Evolutionary conservation across 2,113 vertebrate genomes (phyloP).

Genomic region (Ictalurus punctatus): DNA sequence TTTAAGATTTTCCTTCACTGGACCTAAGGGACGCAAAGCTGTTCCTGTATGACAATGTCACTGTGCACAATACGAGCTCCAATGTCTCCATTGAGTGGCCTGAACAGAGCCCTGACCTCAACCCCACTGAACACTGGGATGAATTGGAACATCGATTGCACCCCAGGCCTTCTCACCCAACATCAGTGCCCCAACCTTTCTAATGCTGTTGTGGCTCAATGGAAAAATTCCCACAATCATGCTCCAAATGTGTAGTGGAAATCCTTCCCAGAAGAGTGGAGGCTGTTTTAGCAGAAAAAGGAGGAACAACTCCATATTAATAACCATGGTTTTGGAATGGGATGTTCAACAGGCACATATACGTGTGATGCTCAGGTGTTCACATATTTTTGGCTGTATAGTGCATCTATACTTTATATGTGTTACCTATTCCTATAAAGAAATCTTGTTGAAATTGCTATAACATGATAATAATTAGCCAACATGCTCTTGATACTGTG

Average conservation of each 20-base stretch:
- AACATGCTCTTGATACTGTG: background rate
- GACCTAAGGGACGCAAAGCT: no score
- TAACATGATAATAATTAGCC: background rate
- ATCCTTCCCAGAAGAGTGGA: background rate
- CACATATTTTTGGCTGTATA: background rate
- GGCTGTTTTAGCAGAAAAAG: background rate
- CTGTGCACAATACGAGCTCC: no score
- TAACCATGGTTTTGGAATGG: background rate
- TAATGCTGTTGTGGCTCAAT: background rate
- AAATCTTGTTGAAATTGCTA: background rate
- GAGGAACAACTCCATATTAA: background rate
- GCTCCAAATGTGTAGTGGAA: background rate
- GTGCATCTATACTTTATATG: background rate
- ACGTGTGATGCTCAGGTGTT: background rate
- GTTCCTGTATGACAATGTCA: no score
- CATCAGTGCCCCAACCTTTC: background rate
- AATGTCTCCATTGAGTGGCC: no score
- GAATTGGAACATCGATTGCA: background rate
- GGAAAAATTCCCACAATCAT: background rate
- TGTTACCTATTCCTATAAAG: background rate
- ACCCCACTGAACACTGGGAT: no score
- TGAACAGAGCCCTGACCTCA: no score
- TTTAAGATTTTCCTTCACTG: no score
- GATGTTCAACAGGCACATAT: background rate
- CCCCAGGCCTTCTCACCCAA: background rate